Base-by-base conservation (phyloP, 2,797 vertebrate genomes). In the Petrocephalus sullivani region DNA sequence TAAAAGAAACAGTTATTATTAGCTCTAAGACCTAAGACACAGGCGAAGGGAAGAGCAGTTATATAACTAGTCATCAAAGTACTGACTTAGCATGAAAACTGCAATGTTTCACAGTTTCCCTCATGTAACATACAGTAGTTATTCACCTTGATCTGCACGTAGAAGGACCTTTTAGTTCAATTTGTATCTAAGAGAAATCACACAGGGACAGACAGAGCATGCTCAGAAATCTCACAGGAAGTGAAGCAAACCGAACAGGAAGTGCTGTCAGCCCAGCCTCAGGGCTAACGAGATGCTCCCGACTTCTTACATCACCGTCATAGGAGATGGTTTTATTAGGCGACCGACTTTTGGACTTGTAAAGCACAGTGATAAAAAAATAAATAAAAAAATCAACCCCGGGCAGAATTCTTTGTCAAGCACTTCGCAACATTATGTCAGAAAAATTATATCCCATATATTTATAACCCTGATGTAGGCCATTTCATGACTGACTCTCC, bases 1-100 rank as follows among this genome's bases (percentile, higher is more conserved):
- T 90, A 88, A 86, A 88, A 64, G 88, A 91, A 75, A 87, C 92
- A 96, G 95, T 95, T 94, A 89, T 94, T 90, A 16, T 88, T 92
- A 87, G 91, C 90, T 87, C 91, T 75, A 89, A 3, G 61, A 78
- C 71, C 37, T 16, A 10, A 54, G 82, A 33, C 37, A 67, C n/a
- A 2, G 8, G 1, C 4, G 28, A 37, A 7, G 12, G 51, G 3
- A 46, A 87, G 6, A 88, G 61, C 16, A 8, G 46, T 88, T 88
- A 88, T 46, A 51, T 33, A 75, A 75, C 23, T 61, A 83, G 41
- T 67, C 51, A 91, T 16, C 33, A 19, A 19, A 58, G 21, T 56
- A 10, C 87, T 54, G 14, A 49, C 57, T 64, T 83, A 10, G 54
- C n/a, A 71, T 16, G 51, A 53, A 41, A 23, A 58, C 28, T 12